Evolutionary conservation across 2,113 vertebrate genomes (phyloP).

Genomic region (Argyrosomus japonicus): DNA sequence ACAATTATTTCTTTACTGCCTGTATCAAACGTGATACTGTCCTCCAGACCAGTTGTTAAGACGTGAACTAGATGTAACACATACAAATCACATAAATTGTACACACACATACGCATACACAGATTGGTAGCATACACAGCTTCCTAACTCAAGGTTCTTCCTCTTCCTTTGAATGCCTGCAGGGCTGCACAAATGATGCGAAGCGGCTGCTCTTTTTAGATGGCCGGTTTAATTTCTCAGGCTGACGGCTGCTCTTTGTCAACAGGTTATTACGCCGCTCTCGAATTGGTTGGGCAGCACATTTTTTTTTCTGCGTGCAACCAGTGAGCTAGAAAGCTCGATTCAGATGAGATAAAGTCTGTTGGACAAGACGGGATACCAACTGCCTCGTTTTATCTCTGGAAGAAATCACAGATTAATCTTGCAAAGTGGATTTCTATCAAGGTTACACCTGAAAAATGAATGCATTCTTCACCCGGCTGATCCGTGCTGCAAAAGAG

Average conservation of each 20-base stretch:
- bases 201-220: constrained; percentile 55
- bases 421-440: constrained; percentile 37
- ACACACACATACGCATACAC: background rate
- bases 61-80: background rate
- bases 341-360: constrained; percentile 49
- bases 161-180: constrained; percentile 28
- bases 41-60: background rate
- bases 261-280: constrained; percentile 70
- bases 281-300: constrained; percentile 61
- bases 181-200: constrained; percentile 55
- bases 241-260: constrained; percentile 65
- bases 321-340: constrained; percentile 46
- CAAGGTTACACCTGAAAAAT: constrained; percentile 8
- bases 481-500: background rate
- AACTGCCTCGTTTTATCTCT: constrained; percentile 23
- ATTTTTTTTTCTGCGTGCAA: constrained; percentile 62
- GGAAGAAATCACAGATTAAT: constrained; percentile 13
- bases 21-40: background rate
- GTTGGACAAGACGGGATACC: background rate
- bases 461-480: background rate
- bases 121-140: background rate
- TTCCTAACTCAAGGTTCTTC: constrained; percentile 6
- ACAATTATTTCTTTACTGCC: background rate
- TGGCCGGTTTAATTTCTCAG: constrained; percentile 64
- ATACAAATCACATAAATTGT: background rate